These are phyloP conservation scores for Lycaena phlaeas DNA, from an alignment of 2,888 invertebrate genomes.

Conservation along the genomic window DNA sequence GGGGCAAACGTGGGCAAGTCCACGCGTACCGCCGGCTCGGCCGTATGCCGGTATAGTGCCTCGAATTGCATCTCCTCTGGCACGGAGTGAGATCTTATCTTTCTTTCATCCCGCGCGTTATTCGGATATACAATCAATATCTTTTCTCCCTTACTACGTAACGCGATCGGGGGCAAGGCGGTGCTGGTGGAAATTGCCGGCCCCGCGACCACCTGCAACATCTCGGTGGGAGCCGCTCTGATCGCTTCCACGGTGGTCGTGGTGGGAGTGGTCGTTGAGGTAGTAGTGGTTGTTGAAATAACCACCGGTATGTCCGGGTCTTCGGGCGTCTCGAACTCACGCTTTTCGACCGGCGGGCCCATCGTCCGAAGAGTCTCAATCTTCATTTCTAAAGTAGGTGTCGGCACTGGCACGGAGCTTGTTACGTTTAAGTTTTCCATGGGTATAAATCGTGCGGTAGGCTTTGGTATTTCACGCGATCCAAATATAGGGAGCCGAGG, in stretches of 20 bases:
- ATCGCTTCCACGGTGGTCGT: conserved; percentile 40
- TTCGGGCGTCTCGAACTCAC: conserved; percentile 51
- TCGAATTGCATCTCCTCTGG: conserved; percentile 68
- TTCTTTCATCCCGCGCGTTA: conserved; percentile 60
- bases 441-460: conserved; percentile 77
- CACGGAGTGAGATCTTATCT: conserved; percentile 62
- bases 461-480: conserved; percentile 51
- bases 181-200: conserved; percentile 51
- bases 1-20: conserved; percentile 75
- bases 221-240: conserved; percentile 46
- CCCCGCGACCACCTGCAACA: conserved; percentile 48
- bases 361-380: conserved; percentile 55
- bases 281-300: conserved; percentile 36
- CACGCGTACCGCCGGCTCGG: conserved; percentile 56
- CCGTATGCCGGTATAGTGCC: conserved; percentile 57
- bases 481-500: conserved; percentile 79
- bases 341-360: conserved; percentile 57
- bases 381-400: conserved; percentile 65
- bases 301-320: conserved; percentile 48
- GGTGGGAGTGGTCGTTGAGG: conserved; percentile 29
- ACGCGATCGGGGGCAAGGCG: conserved; percentile 55
- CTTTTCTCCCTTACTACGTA: conserved; percentile 55
- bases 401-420: conserved; percentile 50
- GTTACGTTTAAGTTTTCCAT: conserved; percentile 55
- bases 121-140: conserved; percentile 68